Base-by-base conservation (phyloP, 2,888 invertebrate species). In the Zaprionus bogoriensis region DNA sequence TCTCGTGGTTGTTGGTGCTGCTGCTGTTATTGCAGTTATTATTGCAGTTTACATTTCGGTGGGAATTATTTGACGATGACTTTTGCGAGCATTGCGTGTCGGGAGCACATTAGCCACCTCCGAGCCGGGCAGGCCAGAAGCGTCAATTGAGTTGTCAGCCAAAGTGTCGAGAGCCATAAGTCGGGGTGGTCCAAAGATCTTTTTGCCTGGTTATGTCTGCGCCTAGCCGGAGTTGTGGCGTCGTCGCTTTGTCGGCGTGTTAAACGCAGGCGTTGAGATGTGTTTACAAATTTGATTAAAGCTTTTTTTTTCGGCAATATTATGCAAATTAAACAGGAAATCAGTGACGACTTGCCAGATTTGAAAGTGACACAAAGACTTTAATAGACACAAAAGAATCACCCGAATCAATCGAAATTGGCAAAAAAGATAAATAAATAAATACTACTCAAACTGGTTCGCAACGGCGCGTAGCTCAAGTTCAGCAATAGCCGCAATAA, bases 71-170 rank as follows among this genome's bases (percentile, higher is more conserved):
- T 59, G 64, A 58, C 67, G 71, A 71, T 77, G 83, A 69, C 68
- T 71, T 68, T 72, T 78, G 14, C 23, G 54, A 10, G 27, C 50
- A 42, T 84, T 82, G 82, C 82, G 82, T 82, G 82, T 65, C 74
- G 60, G 47, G 19, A 66, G 36, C 66, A 39, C 66, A 74, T 87
- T 84, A 81, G 23, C 48, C 52, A 57, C 55, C 52, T 48, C 30
- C 23, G 44, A 48, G 41, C 57, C 22, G 28, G 14, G 17, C 10
- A 19, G 36, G 7, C 14, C 32, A 5, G 27, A 6, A 14, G 52
- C 57, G 53, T 57, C 79, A 82, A 82, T 86, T 82, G 86, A 79
- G 62, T 60, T 78, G 83, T 82, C 78, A 82, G 65, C 63, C n/a
- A 38, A 47, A 47, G 55, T 70, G 82, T 57, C 78, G 62, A 76